These are phyloP conservation scores for Porites lobata DNA, from an alignment of 92 coral and sea anemone genomes.

Conservation along the genomic window DNA sequence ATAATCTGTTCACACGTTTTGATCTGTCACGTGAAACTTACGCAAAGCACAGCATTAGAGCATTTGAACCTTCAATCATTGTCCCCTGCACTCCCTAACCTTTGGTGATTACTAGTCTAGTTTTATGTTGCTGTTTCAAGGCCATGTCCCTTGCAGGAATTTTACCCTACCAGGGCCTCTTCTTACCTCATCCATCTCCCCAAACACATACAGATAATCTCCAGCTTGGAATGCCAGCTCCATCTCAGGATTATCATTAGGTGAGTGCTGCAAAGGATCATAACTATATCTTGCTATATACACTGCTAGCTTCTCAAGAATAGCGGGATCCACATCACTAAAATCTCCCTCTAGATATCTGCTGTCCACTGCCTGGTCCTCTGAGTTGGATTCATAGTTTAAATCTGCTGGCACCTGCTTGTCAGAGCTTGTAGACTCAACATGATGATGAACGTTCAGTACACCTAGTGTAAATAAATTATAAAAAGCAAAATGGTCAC, in stretches of 20 bases:
- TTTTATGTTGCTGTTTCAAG: no score
- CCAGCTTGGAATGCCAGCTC: conserved; percentile 99
- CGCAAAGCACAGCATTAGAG: no score
- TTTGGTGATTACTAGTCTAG: no score
- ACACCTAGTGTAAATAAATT: background rate
- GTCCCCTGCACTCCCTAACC: no score
- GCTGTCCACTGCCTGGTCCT: conserved; percentile 37
- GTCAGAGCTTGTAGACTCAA: background rate
- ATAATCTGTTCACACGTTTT: no score
- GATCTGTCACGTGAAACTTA: no score
- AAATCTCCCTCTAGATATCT: conserved; percentile 30
- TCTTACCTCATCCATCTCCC: conserved; percentile 95
- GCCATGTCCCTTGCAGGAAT: background rate
- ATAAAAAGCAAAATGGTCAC: background rate
- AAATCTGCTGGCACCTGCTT: background rate
- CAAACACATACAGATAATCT: conserved; percentile 96
- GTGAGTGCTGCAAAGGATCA: conserved; percentile 94
- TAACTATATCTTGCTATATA: conserved; percentile 95
- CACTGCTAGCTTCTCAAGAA: conserved; percentile 86
- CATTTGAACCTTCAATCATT: no score
- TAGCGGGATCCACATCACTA: conserved; percentile 50
- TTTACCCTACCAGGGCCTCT: background rate
- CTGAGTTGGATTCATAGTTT: background rate
- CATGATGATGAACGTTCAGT: conserved; percentile 31
- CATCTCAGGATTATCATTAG: conserved; percentile 93